Percentiles rank a stretch among this genome's conserved stretches.
phyloP scores from a whole-genome alignment of 2,888 invertebrate genomes.

The Parnassius orleans region DNA sequence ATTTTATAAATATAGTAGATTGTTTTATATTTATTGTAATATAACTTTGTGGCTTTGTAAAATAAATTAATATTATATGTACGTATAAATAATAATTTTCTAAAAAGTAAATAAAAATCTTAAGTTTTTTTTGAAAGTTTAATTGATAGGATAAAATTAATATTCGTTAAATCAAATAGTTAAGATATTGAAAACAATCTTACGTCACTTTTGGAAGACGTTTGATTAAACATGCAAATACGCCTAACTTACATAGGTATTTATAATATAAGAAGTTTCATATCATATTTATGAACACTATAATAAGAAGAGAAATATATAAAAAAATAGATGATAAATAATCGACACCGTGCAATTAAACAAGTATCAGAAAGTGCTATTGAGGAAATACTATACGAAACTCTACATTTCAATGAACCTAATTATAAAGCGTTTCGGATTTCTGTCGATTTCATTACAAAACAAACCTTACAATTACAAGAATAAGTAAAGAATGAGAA shows the following conservation, averaged over 20 bases:
- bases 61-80: constrained; percentile 23
- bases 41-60: constrained; percentile 6
- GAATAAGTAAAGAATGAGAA: constrained; percentile 33
- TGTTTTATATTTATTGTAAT: constrained; percentile 32
- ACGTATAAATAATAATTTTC: constrained; percentile 30
- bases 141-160: background rate
- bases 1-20: constrained; percentile 44
- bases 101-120: constrained; percentile 35
- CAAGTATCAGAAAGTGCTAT: constrained; percentile 60
- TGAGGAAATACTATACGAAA: constrained; percentile 71
- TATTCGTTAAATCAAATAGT: background rate
- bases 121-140: background rate
- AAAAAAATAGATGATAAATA: constrained; percentile 43
- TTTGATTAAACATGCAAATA: constrained; percentile 76
- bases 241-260: constrained; percentile 66
- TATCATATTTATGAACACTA: constrained; percentile 44
- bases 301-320: constrained; percentile 33
- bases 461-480: constrained; percentile 54
- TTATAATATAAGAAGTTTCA: constrained; percentile 51
- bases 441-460: constrained; percentile 62
- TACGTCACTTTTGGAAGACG: constrained; percentile 80
- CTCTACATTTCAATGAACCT: constrained; percentile 74
- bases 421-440: constrained; percentile 81
- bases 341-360: constrained; percentile 58
- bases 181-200: constrained; percentile 41